Evolutionary conservation across 1,140 invertebrate species (phyloP).

Genomic region (Thaumetopoea pityocampa): DNA sequence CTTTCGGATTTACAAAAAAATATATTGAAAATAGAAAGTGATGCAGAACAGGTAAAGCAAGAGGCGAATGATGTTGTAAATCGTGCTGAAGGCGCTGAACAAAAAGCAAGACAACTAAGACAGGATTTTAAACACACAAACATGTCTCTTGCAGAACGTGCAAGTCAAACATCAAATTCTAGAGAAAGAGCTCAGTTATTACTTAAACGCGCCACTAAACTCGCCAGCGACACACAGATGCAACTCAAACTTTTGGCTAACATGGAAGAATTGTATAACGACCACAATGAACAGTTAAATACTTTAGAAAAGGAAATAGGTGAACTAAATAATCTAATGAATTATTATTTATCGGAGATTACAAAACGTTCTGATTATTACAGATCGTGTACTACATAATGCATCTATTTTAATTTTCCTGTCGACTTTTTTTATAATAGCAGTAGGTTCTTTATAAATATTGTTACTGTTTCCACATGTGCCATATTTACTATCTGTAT

Average conservation of each 20-base stretch:
- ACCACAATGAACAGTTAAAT: conserved; percentile 68
- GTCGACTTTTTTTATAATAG: background rate
- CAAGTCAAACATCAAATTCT: conserved; percentile 74
- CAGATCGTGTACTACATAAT: conserved; percentile 67
- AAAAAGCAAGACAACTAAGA: conserved; percentile 60
- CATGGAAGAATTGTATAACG: conserved; percentile 74
- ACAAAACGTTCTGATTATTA: conserved; percentile 74
- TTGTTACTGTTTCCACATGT: conserved; percentile 24
- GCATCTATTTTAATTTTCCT: background rate
- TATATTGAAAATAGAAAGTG: conserved; percentile 84
- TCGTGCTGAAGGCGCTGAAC: conserved; percentile 65
- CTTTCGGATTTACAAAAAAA: conserved; percentile 85
- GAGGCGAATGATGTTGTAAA: conserved; percentile 74
- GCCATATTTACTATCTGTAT: conserved; percentile 32
- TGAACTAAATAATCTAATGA: conserved; percentile 73
- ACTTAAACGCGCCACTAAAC: conserved; percentile 83
- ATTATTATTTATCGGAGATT: conserved; percentile 73
- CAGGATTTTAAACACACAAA: conserved; percentile 67
- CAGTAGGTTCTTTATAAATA: conserved; percentile 1
- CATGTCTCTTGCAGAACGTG: conserved; percentile 61
- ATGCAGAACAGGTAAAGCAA: conserved; percentile 76
- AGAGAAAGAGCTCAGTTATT: conserved; percentile 84
- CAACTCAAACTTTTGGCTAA: conserved; percentile 84
- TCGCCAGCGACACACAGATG: conserved; percentile 84
- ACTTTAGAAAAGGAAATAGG: conserved; percentile 68